Base-by-base conservation (phyloP, 23 tunicate species). In the Diplosoma virens region DNA sequence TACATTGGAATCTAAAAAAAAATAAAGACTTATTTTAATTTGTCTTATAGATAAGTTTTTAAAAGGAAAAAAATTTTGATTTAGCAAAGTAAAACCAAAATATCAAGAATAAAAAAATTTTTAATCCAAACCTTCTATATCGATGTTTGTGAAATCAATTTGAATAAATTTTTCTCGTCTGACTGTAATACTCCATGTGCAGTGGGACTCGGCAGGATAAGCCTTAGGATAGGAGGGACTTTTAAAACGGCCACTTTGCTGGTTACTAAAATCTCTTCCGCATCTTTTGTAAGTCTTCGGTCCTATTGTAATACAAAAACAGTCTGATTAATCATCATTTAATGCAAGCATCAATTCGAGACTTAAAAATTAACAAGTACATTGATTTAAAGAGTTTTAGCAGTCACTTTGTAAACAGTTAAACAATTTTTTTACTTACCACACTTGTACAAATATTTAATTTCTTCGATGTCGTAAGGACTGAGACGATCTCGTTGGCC, bases 401-500 rank as follows among this genome's bases (percentile, higher is more conserved):
- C n/a, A n/a, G n/a, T 41, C 14, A 14, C 50, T 41, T 41, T 7
- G 9, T 41, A 41, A 41, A 9, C 14, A 14, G 9, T 41, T 14
- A 41, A 41, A 41, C 11, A 9, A 41, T 14, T 41, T 56, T 56
- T 4, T 56, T 9, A 69, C 88, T 82, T 33, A 82, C 90, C 82
- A 55, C 98, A 94, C 7, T 78, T 58, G 81, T 94, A 94, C n/a
- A 87, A 63, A 58, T 82, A 82, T 73, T 90, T 83, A 22, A 94
- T 70, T 83, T 94, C 98, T 78, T 94, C 98, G 33, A 94, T 94
- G 78, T 94, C 98, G 54, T 87, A 84, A 1, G 98, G 95, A 30
- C 95, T 87, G 73, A 94, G 59, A 37, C 95, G 30, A 26, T 80
- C 76, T 32, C 95, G 52, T 32, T 87, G 95, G 25, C 98, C 98